These are phyloP conservation scores for Tenodera sinensis DNA, from an alignment of 2,888 invertebrate species.

Conservation along the genomic window DNA sequence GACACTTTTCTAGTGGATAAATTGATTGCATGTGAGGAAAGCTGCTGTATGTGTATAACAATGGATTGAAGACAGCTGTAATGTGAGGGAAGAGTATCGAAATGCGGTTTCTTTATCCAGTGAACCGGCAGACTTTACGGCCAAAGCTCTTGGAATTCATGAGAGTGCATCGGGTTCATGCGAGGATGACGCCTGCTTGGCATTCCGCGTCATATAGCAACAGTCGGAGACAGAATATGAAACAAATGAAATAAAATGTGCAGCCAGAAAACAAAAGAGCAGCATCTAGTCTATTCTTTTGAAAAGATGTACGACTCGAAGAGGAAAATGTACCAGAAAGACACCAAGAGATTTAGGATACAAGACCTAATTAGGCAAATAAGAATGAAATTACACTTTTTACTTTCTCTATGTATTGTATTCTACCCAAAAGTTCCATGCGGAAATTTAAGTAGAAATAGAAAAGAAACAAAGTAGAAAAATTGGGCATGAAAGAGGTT, in stretches of 20 bases:
- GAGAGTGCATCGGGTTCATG: slow-evolving; percentile 13
- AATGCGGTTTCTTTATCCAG: neutral
- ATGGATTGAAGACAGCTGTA: neutral
- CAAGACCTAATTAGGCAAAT: too few relatives aligned
- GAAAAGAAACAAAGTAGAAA: too few relatives aligned
- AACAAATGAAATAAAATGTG: slow-evolving; percentile 28
- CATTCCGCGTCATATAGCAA: neutral
- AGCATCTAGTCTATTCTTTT: neutral
- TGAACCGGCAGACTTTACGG: neutral
- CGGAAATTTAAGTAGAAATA: too few relatives aligned
- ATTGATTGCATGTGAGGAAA: too few relatives aligned
- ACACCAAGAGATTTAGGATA: too few relatives aligned
- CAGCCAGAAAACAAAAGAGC: neutral
- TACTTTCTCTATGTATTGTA: too few relatives aligned
- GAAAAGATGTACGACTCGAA: neutral
- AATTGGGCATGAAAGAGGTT: too few relatives aligned
- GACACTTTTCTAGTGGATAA: too few relatives aligned
- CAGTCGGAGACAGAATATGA: slow-evolving; percentile 21
- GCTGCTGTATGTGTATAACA: neutral
- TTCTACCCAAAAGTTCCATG: too few relatives aligned
- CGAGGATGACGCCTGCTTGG: slow-evolving; percentile 21
- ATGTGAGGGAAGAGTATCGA: too few relatives aligned
- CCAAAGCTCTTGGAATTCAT: slow-evolving; percentile 15
- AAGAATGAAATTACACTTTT: too few relatives aligned
- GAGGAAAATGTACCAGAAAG: too few relatives aligned